phyloP scores from a whole-genome alignment of 1,140 invertebrate genomes.

The Ips nitidus region DNA sequence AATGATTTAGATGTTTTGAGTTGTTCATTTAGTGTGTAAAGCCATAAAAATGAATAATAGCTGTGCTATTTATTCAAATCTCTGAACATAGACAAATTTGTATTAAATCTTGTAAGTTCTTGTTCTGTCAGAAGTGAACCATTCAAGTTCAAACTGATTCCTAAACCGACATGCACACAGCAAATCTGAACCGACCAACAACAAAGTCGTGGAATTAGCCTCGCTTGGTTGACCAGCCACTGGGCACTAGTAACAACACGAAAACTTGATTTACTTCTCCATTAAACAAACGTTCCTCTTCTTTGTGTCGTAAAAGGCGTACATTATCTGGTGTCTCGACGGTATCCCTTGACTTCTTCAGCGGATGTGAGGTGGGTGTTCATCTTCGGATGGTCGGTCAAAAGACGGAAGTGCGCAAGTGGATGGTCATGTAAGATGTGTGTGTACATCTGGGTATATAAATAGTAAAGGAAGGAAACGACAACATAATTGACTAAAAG shows the following conservation, averaged over 20 bases:
- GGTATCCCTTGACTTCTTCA: constrained; percentile 13
- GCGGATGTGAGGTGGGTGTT: constrained; percentile 31
- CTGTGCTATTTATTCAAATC: too few species aligned
- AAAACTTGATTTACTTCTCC: constrained; percentile 19
- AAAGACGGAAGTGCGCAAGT: constrained; percentile 26
- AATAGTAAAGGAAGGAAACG: not conserved
- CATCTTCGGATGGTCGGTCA: constrained; percentile 28
- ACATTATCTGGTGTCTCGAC: not conserved
- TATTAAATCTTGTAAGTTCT: too few species aligned
- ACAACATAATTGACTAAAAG: not conserved
- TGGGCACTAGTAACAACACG: constrained; percentile 5
- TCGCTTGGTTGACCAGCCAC: constrained; percentile 6
- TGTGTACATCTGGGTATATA: not conserved
- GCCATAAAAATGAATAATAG: too few species aligned
- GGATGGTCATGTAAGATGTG: constrained; percentile 27
- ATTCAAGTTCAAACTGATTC: too few species aligned
- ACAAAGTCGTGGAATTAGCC: constrained; percentile 10
- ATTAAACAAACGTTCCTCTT: constrained; percentile 12
- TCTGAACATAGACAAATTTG: too few species aligned
- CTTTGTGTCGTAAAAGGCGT: constrained; percentile 2
- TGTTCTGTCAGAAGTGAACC: too few species aligned
- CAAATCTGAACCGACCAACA: not conserved
- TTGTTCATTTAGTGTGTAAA: too few species aligned
- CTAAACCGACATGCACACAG: too few species aligned
- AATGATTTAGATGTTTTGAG: too few species aligned